Conservation (phyloP, 1,140 invertebrate species). For the Antheraea mylitta region DNA sequence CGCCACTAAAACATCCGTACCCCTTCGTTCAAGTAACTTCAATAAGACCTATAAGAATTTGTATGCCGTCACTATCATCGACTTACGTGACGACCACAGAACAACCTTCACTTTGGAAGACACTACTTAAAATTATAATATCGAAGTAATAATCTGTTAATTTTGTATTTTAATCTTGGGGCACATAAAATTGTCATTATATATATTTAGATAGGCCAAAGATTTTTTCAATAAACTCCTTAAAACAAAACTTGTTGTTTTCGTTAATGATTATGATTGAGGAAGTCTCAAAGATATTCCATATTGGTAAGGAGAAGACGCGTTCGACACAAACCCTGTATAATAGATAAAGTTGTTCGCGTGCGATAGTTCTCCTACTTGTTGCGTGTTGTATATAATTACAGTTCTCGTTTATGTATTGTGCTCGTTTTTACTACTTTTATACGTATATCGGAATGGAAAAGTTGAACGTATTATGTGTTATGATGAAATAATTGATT, state of each 20-base stretch:
- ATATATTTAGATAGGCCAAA: too few species aligned
- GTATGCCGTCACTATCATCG: conserved; percentile 43
- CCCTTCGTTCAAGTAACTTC: conserved; percentile 45
- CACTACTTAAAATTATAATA: conserved; percentile 50
- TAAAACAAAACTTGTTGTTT: neutral
- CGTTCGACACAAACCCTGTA: neutral
- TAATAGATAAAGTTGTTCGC: conserved; percentile 7
- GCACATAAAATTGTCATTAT: neutral
- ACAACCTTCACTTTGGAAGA: conserved; percentile 47
- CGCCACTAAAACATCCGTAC: conserved; percentile 59
- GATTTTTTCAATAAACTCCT: neutral
- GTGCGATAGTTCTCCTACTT: conserved; percentile 17
- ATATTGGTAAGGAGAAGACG: neutral
- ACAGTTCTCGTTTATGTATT: conserved; percentile 48
- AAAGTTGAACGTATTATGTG: conserved; percentile 54
- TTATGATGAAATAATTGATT: conserved; percentile 37
- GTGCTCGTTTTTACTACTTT: conserved; percentile 50
- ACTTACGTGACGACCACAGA: conserved; percentile 33
- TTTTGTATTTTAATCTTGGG: conserved; percentile 7
- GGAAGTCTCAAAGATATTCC: neutral
- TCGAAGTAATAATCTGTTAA: conserved; percentile 31
- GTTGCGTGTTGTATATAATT: conserved; percentile 51
- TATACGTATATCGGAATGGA: conserved; percentile 51
- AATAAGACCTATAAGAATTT: conserved; percentile 47
- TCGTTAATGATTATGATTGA: neutral